These are phyloP conservation scores for Taurulus bubalis DNA, from an alignment of 2,113 vertebrate genomes.

Conservation along the genomic window DNA sequence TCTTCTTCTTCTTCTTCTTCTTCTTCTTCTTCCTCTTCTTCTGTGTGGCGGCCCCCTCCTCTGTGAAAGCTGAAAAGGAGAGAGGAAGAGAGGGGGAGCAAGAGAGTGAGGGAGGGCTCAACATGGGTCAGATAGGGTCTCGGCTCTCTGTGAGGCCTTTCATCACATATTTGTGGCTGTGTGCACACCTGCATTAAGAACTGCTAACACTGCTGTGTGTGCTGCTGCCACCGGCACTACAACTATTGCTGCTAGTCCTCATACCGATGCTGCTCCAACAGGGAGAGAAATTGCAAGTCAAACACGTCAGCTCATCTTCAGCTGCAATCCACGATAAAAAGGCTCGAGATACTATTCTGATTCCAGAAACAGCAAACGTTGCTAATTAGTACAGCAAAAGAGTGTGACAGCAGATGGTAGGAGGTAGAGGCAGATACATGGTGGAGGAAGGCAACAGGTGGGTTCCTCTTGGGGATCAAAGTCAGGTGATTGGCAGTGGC, in stretches of 20 bases:
- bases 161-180: conserved; percentile 71
- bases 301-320: background rate
- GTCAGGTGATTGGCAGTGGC: conserved; percentile 46
- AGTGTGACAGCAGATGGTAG: conserved; percentile 46
- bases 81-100: conserved; percentile 24
- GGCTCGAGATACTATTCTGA: background rate
- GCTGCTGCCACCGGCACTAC: conserved; percentile 1
- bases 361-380: background rate
- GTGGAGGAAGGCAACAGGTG: conserved; percentile 55
- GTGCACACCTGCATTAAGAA: conserved; percentile 73
- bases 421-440: conserved; percentile 8
- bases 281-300: background rate
- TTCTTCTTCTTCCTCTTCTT: conserved; percentile 53
- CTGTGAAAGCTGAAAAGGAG: conserved; percentile 52
- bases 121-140: conserved; percentile 76
- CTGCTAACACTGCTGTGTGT: conserved; percentile 15
- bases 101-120: conserved; percentile 28
- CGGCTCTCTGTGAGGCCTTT: conserved; percentile 75
- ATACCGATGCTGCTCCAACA: background rate
- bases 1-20: background rate
- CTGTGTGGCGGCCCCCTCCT: conserved; percentile 75
- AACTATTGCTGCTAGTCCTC: background rate
- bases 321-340: background rate
- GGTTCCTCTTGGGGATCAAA: conserved; percentile 42
- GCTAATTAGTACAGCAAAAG: background rate